phyloP scores from a whole-genome alignment of 35 echinoderm and acorn worm genomes.

The Amphiura filiformis region DNA sequence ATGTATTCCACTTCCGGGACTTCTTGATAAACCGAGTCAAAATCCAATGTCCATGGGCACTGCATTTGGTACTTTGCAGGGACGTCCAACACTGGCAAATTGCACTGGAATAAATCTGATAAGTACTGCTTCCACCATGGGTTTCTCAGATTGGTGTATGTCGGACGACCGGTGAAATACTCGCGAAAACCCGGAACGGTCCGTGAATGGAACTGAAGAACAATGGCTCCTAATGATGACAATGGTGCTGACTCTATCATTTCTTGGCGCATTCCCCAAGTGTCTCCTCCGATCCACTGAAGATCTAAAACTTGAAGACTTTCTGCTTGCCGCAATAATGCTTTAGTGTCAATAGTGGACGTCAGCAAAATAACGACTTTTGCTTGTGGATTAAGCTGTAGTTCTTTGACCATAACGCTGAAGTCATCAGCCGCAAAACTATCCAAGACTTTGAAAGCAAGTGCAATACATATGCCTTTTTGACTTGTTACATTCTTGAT shows the following conservation, averaged over 20 bases:
- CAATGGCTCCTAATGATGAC: slow-evolving; percentile 51
- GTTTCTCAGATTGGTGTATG: slow-evolving; percentile 68
- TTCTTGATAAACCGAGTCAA: slow-evolving; percentile 35
- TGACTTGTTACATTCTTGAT: slow-evolving; percentile 16
- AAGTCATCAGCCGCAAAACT: slow-evolving; percentile 12
- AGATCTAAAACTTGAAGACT: slow-evolving; percentile 36
- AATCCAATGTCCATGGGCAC: slow-evolving; percentile 23
- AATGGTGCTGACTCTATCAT: slow-evolving; percentile 37
- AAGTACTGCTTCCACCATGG: slow-evolving; percentile 82
- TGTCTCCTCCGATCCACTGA: slow-evolving; percentile 85
- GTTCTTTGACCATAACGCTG: slow-evolving; percentile 12
- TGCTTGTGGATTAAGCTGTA: slow-evolving; percentile 53
- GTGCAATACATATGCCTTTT: slow-evolving; percentile 58
- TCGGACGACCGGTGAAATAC: slow-evolving; percentile 43
- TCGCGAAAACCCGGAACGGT: slow-evolving; percentile 48
- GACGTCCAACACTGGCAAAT: neutral
- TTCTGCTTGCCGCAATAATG: slow-evolving; percentile 64
- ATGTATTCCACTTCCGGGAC: slow-evolving; percentile 72
- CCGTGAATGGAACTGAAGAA: neutral
- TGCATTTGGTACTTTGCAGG: slow-evolving; percentile 6
- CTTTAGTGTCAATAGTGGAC: slow-evolving; percentile 59
- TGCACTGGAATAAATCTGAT: slow-evolving; percentile 68
- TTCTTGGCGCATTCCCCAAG: slow-evolving; percentile 72
- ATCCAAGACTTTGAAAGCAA: slow-evolving; percentile 37
- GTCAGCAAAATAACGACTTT: slow-evolving; percentile 75